phyloP scores from a whole-genome alignment of 2,888 invertebrate genomes.

The Cancer borealis region DNA sequence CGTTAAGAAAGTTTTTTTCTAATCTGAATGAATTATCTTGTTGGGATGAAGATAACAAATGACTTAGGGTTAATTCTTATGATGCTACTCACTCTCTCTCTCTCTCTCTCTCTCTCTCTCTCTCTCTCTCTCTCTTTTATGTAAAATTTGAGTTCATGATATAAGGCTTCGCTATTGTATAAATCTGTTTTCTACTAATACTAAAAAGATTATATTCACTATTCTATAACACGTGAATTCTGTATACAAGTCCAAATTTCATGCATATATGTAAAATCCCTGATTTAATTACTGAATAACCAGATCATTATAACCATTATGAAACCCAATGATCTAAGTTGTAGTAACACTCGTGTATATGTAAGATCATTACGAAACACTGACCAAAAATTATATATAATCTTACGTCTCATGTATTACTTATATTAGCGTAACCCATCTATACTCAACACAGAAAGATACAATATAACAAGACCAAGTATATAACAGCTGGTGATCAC shows the following conservation, averaged over 20 bases:
- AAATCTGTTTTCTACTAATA: too few species aligned
- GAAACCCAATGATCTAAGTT: too few species aligned
- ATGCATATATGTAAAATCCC: too few species aligned
- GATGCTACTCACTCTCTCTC: background rate
- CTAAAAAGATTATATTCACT: too few species aligned
- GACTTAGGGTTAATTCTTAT: background rate
- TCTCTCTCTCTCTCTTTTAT: background rate
- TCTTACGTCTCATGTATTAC: background rate
- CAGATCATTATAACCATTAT: too few species aligned
- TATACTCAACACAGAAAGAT: background rate
- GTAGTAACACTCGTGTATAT: background rate
- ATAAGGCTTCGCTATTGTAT: too few species aligned
- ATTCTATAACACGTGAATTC: too few species aligned
- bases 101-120: slow-evolving; percentile 11
- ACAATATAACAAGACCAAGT: background rate
- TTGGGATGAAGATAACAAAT: background rate
- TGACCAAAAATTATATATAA: background rate
- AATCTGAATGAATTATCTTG: background rate
- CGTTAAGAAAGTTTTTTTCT: background rate
- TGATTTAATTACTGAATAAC: too few species aligned
- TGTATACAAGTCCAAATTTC: too few species aligned
- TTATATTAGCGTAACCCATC: background rate
- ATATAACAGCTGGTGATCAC: background rate
- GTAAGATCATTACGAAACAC: background rate
- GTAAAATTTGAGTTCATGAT: too few species aligned